Evolutionary conservation across 2,797 vertebrate species (phyloP).

Genomic region (Catharus ustulatus): DNA sequence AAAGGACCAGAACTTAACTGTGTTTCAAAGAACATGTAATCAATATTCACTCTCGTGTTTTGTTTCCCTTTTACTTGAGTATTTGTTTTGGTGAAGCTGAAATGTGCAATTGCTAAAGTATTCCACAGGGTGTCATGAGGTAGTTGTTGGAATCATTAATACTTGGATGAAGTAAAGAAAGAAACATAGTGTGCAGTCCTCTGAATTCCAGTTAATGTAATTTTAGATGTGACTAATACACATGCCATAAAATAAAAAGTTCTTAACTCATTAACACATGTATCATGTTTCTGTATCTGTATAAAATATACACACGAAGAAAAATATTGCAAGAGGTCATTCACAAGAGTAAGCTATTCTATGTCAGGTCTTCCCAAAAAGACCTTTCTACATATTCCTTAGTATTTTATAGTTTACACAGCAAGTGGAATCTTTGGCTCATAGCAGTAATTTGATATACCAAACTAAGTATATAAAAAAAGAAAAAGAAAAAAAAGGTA

Average conservation of each 20-base stretch:
- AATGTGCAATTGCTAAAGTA: constrained; percentile 69
- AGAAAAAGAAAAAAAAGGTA: not conserved
- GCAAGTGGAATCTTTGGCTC: constrained; percentile 23
- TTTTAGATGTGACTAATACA: constrained; percentile 61
- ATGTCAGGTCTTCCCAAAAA: constrained; percentile 35
- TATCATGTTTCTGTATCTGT: constrained; percentile 61
- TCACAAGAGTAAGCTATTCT: constrained; percentile 43
- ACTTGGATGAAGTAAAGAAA: constrained; percentile 30
- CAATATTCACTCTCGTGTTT: constrained; percentile 46
- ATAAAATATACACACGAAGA: constrained; percentile 22
- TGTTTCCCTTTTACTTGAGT: constrained; percentile 21
- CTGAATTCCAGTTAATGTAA: constrained; percentile 44
- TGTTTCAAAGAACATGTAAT: constrained; percentile 37
- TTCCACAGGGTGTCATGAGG: constrained; percentile 81
- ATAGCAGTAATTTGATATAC: not conserved
- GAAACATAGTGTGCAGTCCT: constrained; percentile 30
- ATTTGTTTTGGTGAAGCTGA: constrained; percentile 1
- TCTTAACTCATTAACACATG: constrained; percentile 67
- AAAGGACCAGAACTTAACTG: constrained; percentile 42
- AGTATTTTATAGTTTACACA: constrained; percentile 8
- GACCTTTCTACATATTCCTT: not conserved
- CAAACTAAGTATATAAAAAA: not conserved
- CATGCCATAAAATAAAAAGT: constrained; percentile 54
- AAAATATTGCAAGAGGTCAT: constrained; percentile 43
- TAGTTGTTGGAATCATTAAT: constrained; percentile 62